Evolutionary conservation across 1,140 invertebrate genomes (phyloP), one percentile per base, ranked within the genome.

Genomic region (Bombus huntii): DNA sequence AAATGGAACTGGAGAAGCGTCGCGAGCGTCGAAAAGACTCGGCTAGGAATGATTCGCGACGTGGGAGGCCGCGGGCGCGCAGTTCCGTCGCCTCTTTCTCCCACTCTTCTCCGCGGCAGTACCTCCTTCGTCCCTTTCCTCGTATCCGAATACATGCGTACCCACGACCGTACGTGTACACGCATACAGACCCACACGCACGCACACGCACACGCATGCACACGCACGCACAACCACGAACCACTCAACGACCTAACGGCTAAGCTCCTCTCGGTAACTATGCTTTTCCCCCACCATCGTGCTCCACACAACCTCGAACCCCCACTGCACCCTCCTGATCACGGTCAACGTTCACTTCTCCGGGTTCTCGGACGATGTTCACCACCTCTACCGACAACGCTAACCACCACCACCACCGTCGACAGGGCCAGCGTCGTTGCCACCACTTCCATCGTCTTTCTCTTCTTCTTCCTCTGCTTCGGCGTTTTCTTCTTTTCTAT

Each of bases 11-110:
- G 80, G 70, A 74, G 42, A 47, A 77, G 9, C 65, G 66, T 82
- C 85, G 72, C 79, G 78, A 73, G 28, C 62, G 81, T 72, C 77
- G 87, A 83, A 83, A 87, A 85, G 87, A 87, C 89, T 92, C 88
- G 81, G 83, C 84, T 85, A 72, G 81, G 90, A 93, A 93, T 93
- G 92, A 62, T 68, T 59, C 83, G 25, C 82, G 75, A 72, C 77
- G 80, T 86, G 81, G 81, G 83, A 88, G 87, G 83, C 73, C 79
- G 68, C 78, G 57, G 71, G 70, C 62, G 59, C 70, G 85, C 62
- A 15, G 44, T 81, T 83, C 82, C 79, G 72, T 82, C 86, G 15
- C 42, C 81, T 71, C 78, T 77, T 71, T 81, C 79, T 66, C 83
- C 88, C 86, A 86, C 88, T 77, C 73, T 47, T 47, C 65, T 13